Base-by-base conservation (phyloP, 2,888 invertebrate species). In the Erebia ligea region DNA sequence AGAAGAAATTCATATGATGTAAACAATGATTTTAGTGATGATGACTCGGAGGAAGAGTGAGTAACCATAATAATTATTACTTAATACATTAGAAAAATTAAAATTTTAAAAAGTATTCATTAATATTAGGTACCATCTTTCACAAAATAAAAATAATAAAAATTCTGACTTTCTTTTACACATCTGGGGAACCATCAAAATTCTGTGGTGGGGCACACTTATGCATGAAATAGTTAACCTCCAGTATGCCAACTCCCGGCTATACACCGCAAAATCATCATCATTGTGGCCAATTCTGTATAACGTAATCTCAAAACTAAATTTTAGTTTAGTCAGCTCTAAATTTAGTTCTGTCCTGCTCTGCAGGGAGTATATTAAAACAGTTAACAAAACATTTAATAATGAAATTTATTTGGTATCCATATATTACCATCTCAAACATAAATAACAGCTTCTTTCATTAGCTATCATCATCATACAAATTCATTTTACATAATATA, bases 11-110 rank as follows among this genome's bases (percentile, higher is more conserved):
- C 79, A 69, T 77, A 82, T 8, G 80, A 78, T 75, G 73, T 75
- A 19, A 71, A 67, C 17, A 71, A 76, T 59, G 78, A 79, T 13
- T 68, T 67, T 54, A 75, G 71, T 57, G 80, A 80, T 69, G 77
- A 79, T 70, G 71, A 74, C n/a, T 75, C 74, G 69, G 79, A 81
- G 70, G 75, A 77, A 57, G 79, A 76, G 85, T 85, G 73, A 79
- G 82, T 81, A 67, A 57, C 65, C 21, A 52, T 34, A 17, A 61
- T 19, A 17, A 54, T 10, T 17, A 15, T n/a, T 54, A 54, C n/a
- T 2, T 10, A 54, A 34, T 13, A 15, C 15, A n/a, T 58, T 6
- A 50, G n/a, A 17, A 50, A 50, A 17, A 8, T 15, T 15, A 8
- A n/a, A n/a, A 50, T 13, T 50, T 6, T 6, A 34, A n/a, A 45